Percentiles rank a stretch among this genome's conserved stretches.
These are phyloP conservation scores for Panurus biarmicus DNA, from an alignment of 2,113 vertebrate species.

Conservation along the genomic window DNA sequence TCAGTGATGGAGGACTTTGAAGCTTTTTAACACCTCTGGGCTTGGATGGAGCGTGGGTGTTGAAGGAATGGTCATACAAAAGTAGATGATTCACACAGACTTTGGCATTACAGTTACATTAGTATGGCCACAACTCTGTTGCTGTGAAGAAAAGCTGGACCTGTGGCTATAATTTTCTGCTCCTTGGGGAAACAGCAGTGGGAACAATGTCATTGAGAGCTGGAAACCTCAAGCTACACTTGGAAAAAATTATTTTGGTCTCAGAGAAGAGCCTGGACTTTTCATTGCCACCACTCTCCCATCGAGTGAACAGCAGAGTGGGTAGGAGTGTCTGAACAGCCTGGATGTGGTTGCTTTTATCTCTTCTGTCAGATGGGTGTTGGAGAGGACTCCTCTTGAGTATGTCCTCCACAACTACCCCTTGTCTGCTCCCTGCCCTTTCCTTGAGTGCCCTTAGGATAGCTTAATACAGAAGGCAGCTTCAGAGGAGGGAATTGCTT, in stretches of 20 bases:
- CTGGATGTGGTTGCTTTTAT: neutral
- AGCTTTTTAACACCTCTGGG: neutral
- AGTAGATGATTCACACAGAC: neutral
- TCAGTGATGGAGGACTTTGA: neutral
- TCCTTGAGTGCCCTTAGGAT: neutral
- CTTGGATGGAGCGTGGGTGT: neutral
- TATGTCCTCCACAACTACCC: neutral
- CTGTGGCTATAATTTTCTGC: neutral
- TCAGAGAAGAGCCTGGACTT: neutral
- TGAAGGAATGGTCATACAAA: neutral
- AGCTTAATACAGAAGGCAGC: neutral
- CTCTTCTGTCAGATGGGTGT: neutral
- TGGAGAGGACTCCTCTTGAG: neutral
- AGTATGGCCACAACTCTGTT: neutral
- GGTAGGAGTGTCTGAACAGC: neutral
- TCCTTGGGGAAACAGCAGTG: neutral
- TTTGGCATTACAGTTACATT: neutral
- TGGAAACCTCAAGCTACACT: neutral
- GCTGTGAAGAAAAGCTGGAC: neutral
- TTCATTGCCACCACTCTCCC: neutral
- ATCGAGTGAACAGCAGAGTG: neutral
- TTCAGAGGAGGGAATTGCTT: neutral
- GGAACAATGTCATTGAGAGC: neutral
- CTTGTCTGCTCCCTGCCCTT: neutral
- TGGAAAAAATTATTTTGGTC: neutral